A percentile compares a stretch with the other conserved stretches of the same genome.
Conservation (phyloP, 2,888 invertebrate genomes). For the Eupeodes latifasciatus region DNA sequence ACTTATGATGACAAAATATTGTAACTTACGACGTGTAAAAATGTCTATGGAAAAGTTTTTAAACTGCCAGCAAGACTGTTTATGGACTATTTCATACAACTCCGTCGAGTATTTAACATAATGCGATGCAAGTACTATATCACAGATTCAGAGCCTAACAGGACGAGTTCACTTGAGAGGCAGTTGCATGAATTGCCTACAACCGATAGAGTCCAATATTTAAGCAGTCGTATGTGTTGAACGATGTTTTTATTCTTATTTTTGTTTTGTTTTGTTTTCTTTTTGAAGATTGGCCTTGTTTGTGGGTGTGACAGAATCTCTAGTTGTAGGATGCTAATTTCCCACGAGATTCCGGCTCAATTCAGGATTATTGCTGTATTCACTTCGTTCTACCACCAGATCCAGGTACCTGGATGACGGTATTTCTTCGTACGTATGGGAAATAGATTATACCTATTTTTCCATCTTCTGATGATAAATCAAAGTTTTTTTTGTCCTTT, state of each 20-base stretch:
- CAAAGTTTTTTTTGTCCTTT: background rate
- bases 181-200: slow-evolving; percentile 37
- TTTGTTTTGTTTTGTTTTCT: background rate
- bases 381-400: background rate
- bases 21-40: no score
- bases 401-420: background rate
- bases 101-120: no score
- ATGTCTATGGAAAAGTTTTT: no score
- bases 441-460: background rate
- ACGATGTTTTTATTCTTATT: slow-evolving; percentile 8
- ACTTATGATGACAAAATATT: no score
- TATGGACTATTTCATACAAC: background rate
- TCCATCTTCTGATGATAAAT: slow-evolving; percentile 3
- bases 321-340: slow-evolving; percentile 68
- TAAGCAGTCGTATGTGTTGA: slow-evolving; percentile 17
- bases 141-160: background rate
- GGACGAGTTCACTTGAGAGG: slow-evolving; percentile 10
- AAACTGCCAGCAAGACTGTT: background rate
- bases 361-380: slow-evolving; percentile 55
- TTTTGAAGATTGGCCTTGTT: slow-evolving; percentile 11
- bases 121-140: background rate
- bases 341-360: slow-evolving; percentile 64
- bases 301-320: slow-evolving; percentile 56
- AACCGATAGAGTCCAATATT: slow-evolving; percentile 11
- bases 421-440: background rate